phyloP scores from a whole-genome alignment of 1,140 invertebrate genomes.

The Meloidogyne exigua region DNA sequence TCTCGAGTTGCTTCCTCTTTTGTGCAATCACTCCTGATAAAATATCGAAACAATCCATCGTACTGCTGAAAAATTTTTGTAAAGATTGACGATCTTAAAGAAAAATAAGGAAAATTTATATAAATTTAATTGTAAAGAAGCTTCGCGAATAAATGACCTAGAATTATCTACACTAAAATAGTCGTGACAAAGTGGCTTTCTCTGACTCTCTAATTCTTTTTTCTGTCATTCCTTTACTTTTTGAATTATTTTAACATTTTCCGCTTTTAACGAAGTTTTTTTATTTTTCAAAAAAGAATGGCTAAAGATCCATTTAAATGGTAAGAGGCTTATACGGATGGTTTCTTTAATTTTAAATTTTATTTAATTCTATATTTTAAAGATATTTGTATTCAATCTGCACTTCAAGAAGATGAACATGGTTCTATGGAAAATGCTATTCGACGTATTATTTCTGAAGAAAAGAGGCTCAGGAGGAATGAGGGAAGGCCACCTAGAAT shows the following conservation, averaged over 20 bases:
- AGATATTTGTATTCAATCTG: slow-evolving; percentile 18
- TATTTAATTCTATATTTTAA: slow-evolving; percentile 11
- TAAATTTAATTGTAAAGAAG: no score
- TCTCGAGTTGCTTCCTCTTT: slow-evolving; percentile 82
- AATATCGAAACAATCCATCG: slow-evolving; percentile 30
- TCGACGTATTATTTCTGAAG: slow-evolving; percentile 30
- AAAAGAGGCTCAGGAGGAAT: slow-evolving; percentile 31
- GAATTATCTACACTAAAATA: no score
- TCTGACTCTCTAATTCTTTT: no score
- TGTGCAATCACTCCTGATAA: slow-evolving; percentile 75
- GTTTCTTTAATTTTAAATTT: slow-evolving; percentile 17
- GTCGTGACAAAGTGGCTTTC: no score
- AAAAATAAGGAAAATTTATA: no score
- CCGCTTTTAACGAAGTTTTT: no score
- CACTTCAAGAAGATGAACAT: slow-evolving; percentile 38
- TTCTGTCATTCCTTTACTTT: no score
- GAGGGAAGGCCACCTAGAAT: slow-evolving; percentile 32
- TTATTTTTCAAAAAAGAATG: background rate
- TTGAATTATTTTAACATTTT: no score
- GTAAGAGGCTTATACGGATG: slow-evolving; percentile 38
- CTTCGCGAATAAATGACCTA: no score
- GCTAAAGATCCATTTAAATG: slow-evolving; percentile 29
- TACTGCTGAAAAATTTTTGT: background rate
- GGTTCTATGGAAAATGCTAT: slow-evolving; percentile 36
- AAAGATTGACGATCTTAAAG: no score